phyloP scores from a whole-genome alignment of 1,140 invertebrate species.

The Pseudobourletiella spinata region DNA sequence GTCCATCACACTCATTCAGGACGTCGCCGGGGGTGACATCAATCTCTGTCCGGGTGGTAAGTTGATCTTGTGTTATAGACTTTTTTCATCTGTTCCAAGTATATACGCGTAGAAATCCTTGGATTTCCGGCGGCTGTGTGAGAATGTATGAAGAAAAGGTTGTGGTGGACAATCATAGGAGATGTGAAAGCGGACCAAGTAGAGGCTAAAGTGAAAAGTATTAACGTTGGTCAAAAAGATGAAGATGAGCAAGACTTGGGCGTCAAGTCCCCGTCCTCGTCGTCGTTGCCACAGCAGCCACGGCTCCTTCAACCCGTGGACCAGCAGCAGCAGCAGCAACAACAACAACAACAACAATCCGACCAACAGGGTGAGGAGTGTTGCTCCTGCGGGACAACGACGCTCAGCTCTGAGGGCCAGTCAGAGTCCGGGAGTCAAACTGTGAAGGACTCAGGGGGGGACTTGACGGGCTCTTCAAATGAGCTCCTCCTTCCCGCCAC shows the following conservation, averaged over 20 bases:
- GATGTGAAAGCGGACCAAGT: constrained; percentile 5
- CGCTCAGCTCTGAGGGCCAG: neutral
- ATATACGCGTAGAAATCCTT: no score
- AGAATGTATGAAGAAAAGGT: no score
- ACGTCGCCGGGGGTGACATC: constrained; percentile 65
- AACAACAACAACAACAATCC: constrained; percentile 2
- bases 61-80: neutral
- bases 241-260: no score
- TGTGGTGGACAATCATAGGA: no score
- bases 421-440: neutral
- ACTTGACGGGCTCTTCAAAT: neutral
- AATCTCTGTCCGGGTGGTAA: constrained; percentile 56
- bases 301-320: neutral
- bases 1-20: constrained; percentile 56
- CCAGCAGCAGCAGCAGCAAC: neutral
- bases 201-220: constrained; percentile 23
- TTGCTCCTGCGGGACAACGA: neutral
- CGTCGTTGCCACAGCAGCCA: neutral
- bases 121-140: no score
- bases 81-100: no score
- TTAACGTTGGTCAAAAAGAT: constrained; percentile 17
- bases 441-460: neutral
- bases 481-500: neutral
- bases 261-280: constrained; percentile 1
- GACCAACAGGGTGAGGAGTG: constrained; percentile 3